These are phyloP conservation scores for Eumeta japonica DNA, from an alignment of 1,140 invertebrate genomes.

Conservation along the genomic window DNA sequence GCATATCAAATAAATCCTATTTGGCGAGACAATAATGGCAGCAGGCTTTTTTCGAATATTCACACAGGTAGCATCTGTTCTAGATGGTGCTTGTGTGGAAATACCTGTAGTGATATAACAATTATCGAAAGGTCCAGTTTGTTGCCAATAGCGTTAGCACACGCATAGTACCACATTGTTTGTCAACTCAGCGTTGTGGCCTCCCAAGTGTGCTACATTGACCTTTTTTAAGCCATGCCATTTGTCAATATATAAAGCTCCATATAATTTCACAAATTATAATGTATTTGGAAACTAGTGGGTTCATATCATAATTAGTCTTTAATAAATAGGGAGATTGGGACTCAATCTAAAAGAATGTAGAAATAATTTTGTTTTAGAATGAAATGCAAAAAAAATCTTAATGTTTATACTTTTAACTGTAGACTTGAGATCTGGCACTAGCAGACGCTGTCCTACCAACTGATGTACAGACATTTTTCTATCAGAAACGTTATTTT, in stretches of 20 bases:
- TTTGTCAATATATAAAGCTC: too few relatives aligned
- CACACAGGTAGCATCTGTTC: constrained; percentile 31
- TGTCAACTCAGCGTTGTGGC: constrained; percentile 31
- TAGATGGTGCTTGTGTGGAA: constrained; percentile 39
- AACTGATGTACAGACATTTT: neutral
- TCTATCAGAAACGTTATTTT: neutral
- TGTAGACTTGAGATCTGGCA: neutral
- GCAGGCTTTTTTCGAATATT: constrained; percentile 30
- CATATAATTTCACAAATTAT: too few relatives aligned
- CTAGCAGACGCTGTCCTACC: neutral
- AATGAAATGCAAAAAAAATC: neutral
- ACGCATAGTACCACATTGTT: constrained; percentile 49
- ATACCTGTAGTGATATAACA: constrained; percentile 23
- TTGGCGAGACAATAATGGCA: constrained; percentile 5
- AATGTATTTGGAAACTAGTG: too few relatives aligned
- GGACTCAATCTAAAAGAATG: neutral
- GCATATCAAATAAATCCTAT: too few relatives aligned
- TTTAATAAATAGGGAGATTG: neutral
- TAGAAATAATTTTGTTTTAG: neutral
- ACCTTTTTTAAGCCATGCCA: too few relatives aligned
- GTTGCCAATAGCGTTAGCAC: constrained; percentile 37
- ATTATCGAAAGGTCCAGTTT: constrained; percentile 19
- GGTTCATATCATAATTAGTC: too few relatives aligned
- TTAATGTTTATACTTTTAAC: neutral
- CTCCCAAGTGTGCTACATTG: constrained; percentile 49